Conservation (phyloP, 2,797 vertebrate genomes). For the Rhynchonycteris naso region DNA sequence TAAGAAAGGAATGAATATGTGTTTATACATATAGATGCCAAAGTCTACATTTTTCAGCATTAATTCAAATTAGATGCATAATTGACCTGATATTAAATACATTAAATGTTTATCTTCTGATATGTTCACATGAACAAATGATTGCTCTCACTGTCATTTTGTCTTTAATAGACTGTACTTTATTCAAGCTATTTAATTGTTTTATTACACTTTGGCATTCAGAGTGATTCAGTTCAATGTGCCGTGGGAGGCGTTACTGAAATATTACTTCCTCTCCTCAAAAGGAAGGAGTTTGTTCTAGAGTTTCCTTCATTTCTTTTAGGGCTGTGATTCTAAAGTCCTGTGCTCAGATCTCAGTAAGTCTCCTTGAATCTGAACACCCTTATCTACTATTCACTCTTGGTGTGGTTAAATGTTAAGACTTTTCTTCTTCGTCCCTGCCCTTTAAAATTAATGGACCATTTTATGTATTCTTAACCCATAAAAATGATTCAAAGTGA, state of each 20-base stretch:
- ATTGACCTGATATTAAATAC: not conserved
- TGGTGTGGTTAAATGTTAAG: accelerated
- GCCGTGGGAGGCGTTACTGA: not conserved
- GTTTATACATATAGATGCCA: not conserved
- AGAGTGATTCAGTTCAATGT: not conserved
- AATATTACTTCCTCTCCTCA: not conserved
- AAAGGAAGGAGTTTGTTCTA: not conserved
- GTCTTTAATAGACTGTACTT: not conserved
- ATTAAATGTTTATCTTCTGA: not conserved
- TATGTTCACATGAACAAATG: not conserved
- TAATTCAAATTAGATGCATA: not conserved
- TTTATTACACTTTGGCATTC: not conserved
- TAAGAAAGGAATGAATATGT: not conserved
- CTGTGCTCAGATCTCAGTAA: not conserved
- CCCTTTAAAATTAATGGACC: not conserved
- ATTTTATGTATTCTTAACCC: not conserved
- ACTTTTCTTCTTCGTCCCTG: not conserved
- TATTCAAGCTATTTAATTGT: not conserved
- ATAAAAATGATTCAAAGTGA: not conserved
- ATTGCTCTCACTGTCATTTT: not conserved
- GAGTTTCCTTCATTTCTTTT: not conserved
- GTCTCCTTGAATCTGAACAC: not conserved
- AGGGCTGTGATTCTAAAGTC: not conserved
- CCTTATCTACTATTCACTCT: accelerated
- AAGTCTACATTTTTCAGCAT: not conserved